These are phyloP conservation scores for Falco berigora DNA, from an alignment of 2,797 vertebrate species.

Conservation along the genomic window DNA sequence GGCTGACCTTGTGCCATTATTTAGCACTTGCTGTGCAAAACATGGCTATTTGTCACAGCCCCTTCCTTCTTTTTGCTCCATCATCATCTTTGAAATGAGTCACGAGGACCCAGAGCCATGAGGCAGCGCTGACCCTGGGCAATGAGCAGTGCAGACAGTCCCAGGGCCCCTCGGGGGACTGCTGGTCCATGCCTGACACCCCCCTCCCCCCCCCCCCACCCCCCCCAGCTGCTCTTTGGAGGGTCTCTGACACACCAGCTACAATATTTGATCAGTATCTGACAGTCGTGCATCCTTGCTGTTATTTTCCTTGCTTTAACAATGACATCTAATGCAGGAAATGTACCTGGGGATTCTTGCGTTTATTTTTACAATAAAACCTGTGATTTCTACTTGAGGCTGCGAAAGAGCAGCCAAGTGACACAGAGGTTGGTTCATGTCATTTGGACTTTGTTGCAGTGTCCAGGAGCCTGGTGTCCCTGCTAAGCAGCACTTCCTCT, in stretches of 20 bases:
- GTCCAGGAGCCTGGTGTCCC: background rate
- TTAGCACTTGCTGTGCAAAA: background rate
- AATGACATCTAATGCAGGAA: background rate
- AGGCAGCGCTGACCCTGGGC: background rate
- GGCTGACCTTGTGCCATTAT: background rate
- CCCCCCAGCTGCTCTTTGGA: background rate
- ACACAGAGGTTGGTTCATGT: background rate
- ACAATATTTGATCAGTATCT: accelerated
- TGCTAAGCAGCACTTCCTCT: background rate
- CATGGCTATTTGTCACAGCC: background rate
- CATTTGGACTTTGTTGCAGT: background rate
- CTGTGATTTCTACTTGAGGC: background rate
- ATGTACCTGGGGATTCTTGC: accelerated
- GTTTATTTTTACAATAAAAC: background rate
- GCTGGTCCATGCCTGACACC: background rate
- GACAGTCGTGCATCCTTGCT: background rate
- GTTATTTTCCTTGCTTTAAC: background rate
- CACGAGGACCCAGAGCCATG: accelerated
- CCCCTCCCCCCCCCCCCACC: background rate
- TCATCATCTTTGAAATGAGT: background rate
- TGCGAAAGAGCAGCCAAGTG: background rate
- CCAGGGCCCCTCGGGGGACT: background rate
- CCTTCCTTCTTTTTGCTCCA: background rate
- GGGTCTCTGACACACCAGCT: background rate
- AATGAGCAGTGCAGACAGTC: background rate